Evolutionary conservation across 2,797 vertebrate species (phyloP), one percentile per base, ranked within the genome.

Genomic region (Pangasius krempfi): DNA sequence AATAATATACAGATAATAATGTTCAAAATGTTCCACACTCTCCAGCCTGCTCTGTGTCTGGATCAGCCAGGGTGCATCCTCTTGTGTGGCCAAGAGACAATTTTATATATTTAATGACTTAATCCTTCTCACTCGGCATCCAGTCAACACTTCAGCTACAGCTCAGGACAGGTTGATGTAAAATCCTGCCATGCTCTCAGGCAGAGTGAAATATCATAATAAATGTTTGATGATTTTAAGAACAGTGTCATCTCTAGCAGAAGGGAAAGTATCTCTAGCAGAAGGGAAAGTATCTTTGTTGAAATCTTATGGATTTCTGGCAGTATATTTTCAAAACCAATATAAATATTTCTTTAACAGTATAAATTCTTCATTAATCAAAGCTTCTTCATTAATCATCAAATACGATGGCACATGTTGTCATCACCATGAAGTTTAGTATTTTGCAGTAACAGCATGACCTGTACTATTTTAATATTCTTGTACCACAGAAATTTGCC

Each of bases 221-320:
- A 83, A 64, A 83, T 83, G 80, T 83, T 66, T 64, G 2, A 81
- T 81, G 30, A 44, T 62, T 82, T 44, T 82, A 47, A 62, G 33
- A 81, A 37, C 20, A 40, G 18, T 25, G 14, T 44, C 20, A 62
- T 80, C 18, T 37, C 18, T 37, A 80, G 30, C 78, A 16, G 58
- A 62, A 37, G 37, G 62, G 12, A 40, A 4, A 0, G 2, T 37
- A 40, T 40, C 54, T 27, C 40, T 40, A 40, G 40, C 40, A 40
- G 3, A 40, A 40, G 44, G 62, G 12, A 27, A 8, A 1, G 2
- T 37, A 40, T 40, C 54, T 27, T 82, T 54, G 18, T 40, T 81
- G 33, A 44, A 40, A 16, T 27, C 22, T 62, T 27, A 16, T 27
- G 33, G 33, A 82, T 82, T 62, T 60, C 22, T 82, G 30, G 5